Conservation (phyloP, 2,113 vertebrate genomes). For the Progne subis region DNA sequence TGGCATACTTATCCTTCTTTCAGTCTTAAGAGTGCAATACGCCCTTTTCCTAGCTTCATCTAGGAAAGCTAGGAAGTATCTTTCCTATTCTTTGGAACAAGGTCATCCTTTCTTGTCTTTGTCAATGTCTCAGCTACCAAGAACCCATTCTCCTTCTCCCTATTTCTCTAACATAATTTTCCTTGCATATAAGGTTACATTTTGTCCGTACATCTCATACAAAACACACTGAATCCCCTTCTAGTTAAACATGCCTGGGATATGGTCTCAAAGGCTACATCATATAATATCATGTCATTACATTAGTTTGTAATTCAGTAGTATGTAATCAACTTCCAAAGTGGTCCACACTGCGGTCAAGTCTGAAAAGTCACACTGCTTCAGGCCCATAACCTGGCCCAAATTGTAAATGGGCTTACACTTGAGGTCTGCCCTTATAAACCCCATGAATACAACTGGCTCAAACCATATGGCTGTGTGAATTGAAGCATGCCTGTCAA, state of each 20-base stretch:
- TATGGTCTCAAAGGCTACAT: not conserved
- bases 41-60: not conserved
- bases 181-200: not conserved
- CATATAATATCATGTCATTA: not conserved
- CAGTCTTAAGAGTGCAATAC: not conserved
- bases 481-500: not conserved
- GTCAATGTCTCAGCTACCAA: not conserved
- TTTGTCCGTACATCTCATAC: not conserved
- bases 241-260: not conserved
- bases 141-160: not conserved
- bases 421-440: not conserved
- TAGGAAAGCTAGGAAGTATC: not conserved
- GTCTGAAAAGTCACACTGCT: not conserved
- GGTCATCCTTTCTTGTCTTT: not conserved
- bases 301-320: not conserved
- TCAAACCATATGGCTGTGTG: not conserved
- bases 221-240: not conserved
- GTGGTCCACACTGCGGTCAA: not conserved
- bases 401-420: not conserved
- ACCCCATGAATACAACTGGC: not conserved
- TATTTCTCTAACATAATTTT: not conserved
- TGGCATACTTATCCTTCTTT: not conserved
- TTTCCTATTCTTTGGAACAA: not conserved
- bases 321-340: not conserved
- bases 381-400: not conserved